Evolutionary conservation across 2,888 invertebrate species (phyloP), one percentile per base, ranked within the genome.

Genomic region (Phengaris arion): DNA sequence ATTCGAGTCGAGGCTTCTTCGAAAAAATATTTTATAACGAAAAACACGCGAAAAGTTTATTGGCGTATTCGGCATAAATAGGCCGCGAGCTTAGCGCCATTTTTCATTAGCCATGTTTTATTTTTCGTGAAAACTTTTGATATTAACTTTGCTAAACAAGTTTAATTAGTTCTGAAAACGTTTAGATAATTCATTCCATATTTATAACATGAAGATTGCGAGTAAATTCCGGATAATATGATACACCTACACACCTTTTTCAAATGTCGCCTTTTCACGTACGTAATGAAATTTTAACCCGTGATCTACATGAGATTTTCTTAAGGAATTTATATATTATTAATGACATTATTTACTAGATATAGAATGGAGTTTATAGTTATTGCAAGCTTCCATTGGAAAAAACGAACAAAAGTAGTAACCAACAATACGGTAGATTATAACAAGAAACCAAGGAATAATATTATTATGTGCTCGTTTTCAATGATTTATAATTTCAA

Each of bases 61-160:
- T 79, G 76, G 78, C 78, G 78, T 81, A 80, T 81, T 80, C 79
- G 79, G 77, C 80, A 81, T 80, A 81, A 81, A 80, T 80, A 81
- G 77, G 79, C 75, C 77, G 79, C 75, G 74, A 75, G 80, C 77
- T 79, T 79, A 79, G 80, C 80, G 79, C 80, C 79, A 78, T 81
- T 82, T 81, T 81, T 82, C 81, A 80, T 79, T 79, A 78, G 77
- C 68, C 76, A 72, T 79, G 77, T 79, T 80, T 79, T 82, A 83
- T 82, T 79, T 83, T 79, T 77, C 80, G 77, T 79, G 79, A 85
- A 85, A 90, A 90, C 89, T 89, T 90, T 90, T 89, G 86, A 85
- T 90, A 89, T 90, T 90, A 89, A 89, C 85, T 91, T 64, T 87
- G 82, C 86, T 85, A 87, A 89, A 87, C 87, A 89, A 91, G 86